phyloP scores from a whole-genome alignment of 2,888 invertebrate species.

The Tachina lurida region DNA sequence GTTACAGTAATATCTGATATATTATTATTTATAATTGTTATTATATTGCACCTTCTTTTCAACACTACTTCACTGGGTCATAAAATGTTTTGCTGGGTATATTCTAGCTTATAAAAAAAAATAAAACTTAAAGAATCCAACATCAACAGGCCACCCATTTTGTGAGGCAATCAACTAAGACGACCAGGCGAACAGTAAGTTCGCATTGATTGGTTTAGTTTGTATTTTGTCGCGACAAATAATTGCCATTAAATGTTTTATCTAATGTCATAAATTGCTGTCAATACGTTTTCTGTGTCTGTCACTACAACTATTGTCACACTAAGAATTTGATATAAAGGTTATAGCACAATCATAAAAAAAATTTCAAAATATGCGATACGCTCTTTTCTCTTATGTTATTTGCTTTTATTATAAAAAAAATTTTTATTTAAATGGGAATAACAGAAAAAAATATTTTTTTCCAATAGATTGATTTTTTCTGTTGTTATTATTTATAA shows the following conservation, averaged over 20 bases:
- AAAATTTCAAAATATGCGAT: background rate
- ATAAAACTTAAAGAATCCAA: slow-evolving; percentile 27
- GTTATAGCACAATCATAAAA: slow-evolving; percentile 3
- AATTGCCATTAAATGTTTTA: slow-evolving; percentile 68
- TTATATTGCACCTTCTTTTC: no score
- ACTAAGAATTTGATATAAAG: slow-evolving; percentile 23
- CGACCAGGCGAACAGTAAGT: slow-evolving; percentile 32
- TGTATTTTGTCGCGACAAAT: slow-evolving; percentile 64
- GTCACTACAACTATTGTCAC: slow-evolving; percentile 15
- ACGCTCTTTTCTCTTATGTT: background rate
- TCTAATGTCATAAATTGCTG: slow-evolving; percentile 69
- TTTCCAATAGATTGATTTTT: no score
- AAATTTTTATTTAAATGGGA: no score
- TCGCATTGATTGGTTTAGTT: slow-evolving; percentile 63
- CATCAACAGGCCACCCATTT: background rate
- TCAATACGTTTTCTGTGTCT: slow-evolving; percentile 61
- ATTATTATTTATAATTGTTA: no score
- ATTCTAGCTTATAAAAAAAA: background rate
- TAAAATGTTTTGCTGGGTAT: no score
- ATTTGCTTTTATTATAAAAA: background rate
- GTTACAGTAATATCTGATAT: no score
- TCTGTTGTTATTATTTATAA: no score
- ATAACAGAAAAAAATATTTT: no score
- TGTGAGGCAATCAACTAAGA: slow-evolving; percentile 12
- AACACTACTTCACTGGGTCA: no score